A percentile compares a stretch with the other conserved stretches of the same genome.
These are phyloP conservation scores for Pogoniulus pusillus DNA, from an alignment of 2,797 vertebrate genomes.

Conservation along the genomic window DNA sequence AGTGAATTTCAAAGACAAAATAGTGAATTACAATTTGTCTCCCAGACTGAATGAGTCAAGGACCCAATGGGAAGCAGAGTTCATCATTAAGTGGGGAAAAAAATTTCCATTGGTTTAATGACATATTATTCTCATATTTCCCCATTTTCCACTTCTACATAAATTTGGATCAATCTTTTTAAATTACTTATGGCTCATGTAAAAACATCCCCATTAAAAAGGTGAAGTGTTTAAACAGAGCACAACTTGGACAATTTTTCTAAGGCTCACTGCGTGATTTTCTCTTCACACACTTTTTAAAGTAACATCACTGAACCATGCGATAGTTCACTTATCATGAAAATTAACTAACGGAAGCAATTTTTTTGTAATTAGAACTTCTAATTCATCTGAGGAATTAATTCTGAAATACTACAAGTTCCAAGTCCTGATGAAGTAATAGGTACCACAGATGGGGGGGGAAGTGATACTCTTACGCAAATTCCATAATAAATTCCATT, in stretches of 20 bases:
- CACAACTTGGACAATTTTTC: background rate
- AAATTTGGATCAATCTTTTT: background rate
- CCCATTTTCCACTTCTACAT: background rate
- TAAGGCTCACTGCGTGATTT: background rate
- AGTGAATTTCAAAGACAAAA: background rate
- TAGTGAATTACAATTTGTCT: background rate
- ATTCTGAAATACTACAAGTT: background rate
- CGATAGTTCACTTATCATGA: background rate
- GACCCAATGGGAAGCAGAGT: background rate
- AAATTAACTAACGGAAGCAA: background rate
- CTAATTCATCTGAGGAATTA: background rate
- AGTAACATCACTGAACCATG: background rate
- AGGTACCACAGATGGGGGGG: background rate
- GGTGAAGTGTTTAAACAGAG: background rate
- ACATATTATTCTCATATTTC: background rate
- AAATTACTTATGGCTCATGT: background rate
- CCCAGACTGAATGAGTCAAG: background rate
- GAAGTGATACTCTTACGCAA: background rate
- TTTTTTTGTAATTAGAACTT: background rate
- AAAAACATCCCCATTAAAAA: background rate
- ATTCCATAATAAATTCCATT: too few species aligned
- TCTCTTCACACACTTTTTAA: background rate
- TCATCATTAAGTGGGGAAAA: rapidly evolving
- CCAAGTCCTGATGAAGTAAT: background rate
- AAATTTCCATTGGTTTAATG: background rate